Conservation (phyloP, 92 coral and sea anemone species). For the Diadumene lineata region DNA sequence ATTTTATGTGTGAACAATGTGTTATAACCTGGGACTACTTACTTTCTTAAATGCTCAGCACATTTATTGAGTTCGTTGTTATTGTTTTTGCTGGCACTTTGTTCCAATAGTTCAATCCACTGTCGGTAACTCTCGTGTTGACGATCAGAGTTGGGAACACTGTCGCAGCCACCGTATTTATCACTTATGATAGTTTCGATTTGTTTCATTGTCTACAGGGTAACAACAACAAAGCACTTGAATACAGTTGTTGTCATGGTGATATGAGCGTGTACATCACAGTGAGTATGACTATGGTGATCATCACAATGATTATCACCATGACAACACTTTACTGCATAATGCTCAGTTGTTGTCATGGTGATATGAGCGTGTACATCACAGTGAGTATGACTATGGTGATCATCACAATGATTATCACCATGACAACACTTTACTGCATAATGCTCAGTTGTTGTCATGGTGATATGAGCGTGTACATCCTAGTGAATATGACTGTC, state of each 20-base stretch:
- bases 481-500: too few relatives aligned
- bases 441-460: too few relatives aligned
- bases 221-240: background rate
- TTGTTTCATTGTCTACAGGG: conserved; percentile 29
- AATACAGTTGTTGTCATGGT: background rate
- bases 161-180: background rate
- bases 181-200: conserved; percentile 23
- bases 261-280: too few relatives aligned
- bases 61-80: conserved; percentile 32
- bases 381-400: too few relatives aligned
- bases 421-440: too few relatives aligned
- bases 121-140: conserved; percentile 42
- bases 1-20: background rate
- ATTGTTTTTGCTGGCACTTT: conserved; percentile 8
- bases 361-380: too few relatives aligned
- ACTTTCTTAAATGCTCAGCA: conserved; percentile 52
- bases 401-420: too few relatives aligned
- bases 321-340: too few relatives aligned
- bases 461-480: too few relatives aligned
- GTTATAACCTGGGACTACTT: background rate
- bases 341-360: too few relatives aligned
- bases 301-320: too few relatives aligned
- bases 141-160: conserved; percentile 18
- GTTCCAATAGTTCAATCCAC: conserved; percentile 44
- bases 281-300: too few relatives aligned